phyloP scores from a whole-genome alignment of 2,888 invertebrate species.

The Drosophila koepferae region DNA sequence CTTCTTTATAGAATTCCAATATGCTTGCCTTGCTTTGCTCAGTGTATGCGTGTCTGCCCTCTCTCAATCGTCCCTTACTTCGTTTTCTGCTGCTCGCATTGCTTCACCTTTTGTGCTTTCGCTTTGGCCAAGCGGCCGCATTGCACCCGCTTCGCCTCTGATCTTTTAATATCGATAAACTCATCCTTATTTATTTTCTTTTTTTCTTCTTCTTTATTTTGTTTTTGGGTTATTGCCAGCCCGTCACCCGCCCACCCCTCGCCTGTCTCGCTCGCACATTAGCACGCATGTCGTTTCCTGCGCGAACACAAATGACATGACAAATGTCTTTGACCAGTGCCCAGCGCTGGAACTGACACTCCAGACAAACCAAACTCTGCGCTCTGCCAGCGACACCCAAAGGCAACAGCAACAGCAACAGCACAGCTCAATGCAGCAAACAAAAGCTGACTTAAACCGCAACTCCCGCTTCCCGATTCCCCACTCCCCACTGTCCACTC shows the following conservation, averaged over 20 bases:
- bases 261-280: constrained; percentile 56
- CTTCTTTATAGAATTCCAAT: background rate
- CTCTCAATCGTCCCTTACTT: background rate
- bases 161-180: constrained; percentile 76
- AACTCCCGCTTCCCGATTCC: background rate
- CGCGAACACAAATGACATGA: constrained; percentile 83
- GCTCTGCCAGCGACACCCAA: constrained; percentile 52
- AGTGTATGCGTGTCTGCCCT: background rate
- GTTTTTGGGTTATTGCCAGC: constrained; percentile 13
- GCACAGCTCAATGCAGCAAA: constrained; percentile 4
- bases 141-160: constrained; percentile 32
- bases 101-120: constrained; percentile 37
- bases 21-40: background rate
- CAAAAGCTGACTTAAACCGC: constrained; percentile 14
- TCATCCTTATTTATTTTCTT: constrained; percentile 51
- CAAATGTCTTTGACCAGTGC: constrained; percentile 80
- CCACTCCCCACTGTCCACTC: background rate
- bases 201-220: constrained; percentile 13
- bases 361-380: constrained; percentile 21
- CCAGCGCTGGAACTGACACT: constrained; percentile 45
- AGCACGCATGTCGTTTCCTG: constrained; percentile 78
- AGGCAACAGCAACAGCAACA: constrained; percentile 52
- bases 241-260: constrained; percentile 3
- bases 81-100: constrained; percentile 26
- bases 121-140: constrained; percentile 8